Evolutionary conservation across 2,797 vertebrate species (phyloP), one percentile per base, ranked within the genome.

Genomic region (Acanthurus tractus): DNA sequence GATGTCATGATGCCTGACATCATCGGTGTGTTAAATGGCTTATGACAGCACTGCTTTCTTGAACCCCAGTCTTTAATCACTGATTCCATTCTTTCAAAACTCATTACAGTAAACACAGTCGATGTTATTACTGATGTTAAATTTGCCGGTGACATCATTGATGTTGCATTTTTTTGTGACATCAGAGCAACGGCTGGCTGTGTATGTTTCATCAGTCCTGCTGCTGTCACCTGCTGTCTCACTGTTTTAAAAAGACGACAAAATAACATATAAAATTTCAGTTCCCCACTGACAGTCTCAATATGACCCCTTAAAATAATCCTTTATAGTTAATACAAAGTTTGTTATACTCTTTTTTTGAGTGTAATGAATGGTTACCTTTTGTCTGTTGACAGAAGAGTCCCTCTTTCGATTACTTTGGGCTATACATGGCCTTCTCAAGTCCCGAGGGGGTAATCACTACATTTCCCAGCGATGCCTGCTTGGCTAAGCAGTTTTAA

Each of bases 401-500:
- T 83, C 74, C 45, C 50, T 69, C 29, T 65, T 84, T 86, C 20
- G 59, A 85, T 88, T 82, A 83, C 67, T 85, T 88, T 87, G 75
- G 29, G 69, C 88, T 84, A 65, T 87, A 87, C 74, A 34, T 86
- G 88, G 86, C 86, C 86, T 89, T 83, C 76, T 78, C 25, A 54
- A 63, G 84, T 91, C 92, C 89, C 92, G 82, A 55, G 88, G 87
- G 90, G 85, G 91, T 94, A 95, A 95, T 96, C 95, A 93, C 90
- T 95, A 89, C 94, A 93, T 96, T 95, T 96, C 88, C 92, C 93
- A 94, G 84, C 93, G 92, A 93, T 93, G 87, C 89, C 88, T 91
- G 94, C 96, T 96, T 95, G 94, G 92, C 93, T 96, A 95, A 96
- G 95, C 95, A 95, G 90, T 96, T 97, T 96, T 96, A 96, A 96